A percentile compares a stretch with the other conserved stretches of the same genome.
phyloP scores from a whole-genome alignment of 2,888 invertebrate species.

The Adineta ricciae region DNA sequence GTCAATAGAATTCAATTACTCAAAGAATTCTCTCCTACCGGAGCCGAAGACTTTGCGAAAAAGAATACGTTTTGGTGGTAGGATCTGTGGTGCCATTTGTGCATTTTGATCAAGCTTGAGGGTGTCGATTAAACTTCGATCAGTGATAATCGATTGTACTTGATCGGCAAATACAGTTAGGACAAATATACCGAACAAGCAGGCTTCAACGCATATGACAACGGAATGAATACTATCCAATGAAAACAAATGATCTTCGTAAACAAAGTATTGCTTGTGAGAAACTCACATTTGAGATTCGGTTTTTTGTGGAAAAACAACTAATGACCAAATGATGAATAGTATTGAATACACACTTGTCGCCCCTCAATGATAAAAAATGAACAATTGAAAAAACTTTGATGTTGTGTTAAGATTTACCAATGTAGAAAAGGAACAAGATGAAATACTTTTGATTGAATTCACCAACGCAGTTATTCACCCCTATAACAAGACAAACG shows the following conservation, averaged over 20 bases:
- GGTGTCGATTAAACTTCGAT: conserved; percentile 20
- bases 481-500: not conserved
- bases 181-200: conserved; percentile 54
- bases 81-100: not conserved
- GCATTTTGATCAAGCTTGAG: not conserved
- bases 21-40: not conserved
- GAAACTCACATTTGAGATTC: conserved; percentile 23
- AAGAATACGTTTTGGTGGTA: not conserved
- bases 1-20: too few species aligned
- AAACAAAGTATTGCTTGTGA: too few species aligned
- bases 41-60: not conserved
- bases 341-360: not conserved
- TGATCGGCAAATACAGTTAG: conserved; percentile 52
- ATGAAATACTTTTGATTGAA: conserved; percentile 14
- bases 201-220: conserved; percentile 63
- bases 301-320: not conserved
- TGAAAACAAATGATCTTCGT: conserved; percentile 47
- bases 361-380: not conserved
- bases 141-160: conserved; percentile 39
- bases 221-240: conserved; percentile 68
- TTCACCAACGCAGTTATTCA: conserved; percentile 13
- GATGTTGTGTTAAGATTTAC: too few species aligned
- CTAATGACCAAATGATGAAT: not conserved
- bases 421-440: conserved; percentile 3
- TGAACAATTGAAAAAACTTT: not conserved